Evolutionary conservation across 2,113 vertebrate genomes (phyloP), one percentile per base, ranked within the genome.

Genomic region (Ibidorhyncha struthersii): DNA sequence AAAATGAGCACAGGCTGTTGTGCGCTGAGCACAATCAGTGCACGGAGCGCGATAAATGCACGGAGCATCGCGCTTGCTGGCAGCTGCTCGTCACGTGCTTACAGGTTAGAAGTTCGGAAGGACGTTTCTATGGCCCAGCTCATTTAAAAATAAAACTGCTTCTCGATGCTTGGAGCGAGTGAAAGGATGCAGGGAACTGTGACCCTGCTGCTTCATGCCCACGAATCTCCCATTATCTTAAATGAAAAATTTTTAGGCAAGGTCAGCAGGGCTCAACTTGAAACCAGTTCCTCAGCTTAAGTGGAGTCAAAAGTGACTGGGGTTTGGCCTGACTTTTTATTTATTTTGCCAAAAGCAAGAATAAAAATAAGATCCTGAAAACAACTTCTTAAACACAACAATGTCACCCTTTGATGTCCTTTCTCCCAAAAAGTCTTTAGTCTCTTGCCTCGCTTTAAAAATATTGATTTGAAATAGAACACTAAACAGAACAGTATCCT

Each of bases 221-320:
- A 66, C 85, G 73, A 41, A 88, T 58, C 70, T 94, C 45, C 67
- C 12, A 2, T 66, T 82, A 32, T 92, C 89, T 90, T 83, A 80
- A 62, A 88, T n/a, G 50, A 83, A 96, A 91, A 62, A 41, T 25
- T 66, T 82, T 80, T 38, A 3, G 82, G 88, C 90, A 94, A 92
- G 82, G 79, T 94, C 85, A 88, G 67, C 40, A 88, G 79, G 80
- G 93, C 85, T 92, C 30, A 53, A 88, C 41, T 92, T 88, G 79
- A 88, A 94, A 96, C 80, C 62, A 36, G n/a, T 91, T 91, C 78
- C 78, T 96, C 66, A 66, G 74, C 58, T 94, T 70, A 74, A 94
- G 62, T 59, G 55, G 17, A 95, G 89, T 95, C 67, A 90, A 82
- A 93, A 96, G 91, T 83, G 78, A 73, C 36, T 91, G 71, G 14